A percentile compares a stretch with the other conserved stretches of the same genome.
These are phyloP conservation scores for Cyphomyrmex costatus DNA, from an alignment of 1,140 invertebrate genomes.

Conservation along the genomic window DNA sequence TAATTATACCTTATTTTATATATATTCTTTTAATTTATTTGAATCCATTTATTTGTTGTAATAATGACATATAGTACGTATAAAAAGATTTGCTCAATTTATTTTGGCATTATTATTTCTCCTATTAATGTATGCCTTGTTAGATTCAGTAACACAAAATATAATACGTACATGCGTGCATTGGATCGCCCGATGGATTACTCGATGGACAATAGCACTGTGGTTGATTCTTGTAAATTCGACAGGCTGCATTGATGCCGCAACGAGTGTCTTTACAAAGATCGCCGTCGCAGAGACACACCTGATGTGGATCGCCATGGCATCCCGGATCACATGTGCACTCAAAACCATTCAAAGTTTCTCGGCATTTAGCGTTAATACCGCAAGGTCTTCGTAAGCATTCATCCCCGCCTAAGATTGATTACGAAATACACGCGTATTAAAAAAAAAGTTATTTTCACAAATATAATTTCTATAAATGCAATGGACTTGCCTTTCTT, in stretches of 20 bases:
- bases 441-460: slow-evolving; percentile 7
- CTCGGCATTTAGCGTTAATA: slow-evolving; percentile 93
- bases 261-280: slow-evolving; percentile 91
- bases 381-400: slow-evolving; percentile 94
- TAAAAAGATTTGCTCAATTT: background rate
- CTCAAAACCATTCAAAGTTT: slow-evolving; percentile 90
- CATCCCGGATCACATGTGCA: slow-evolving; percentile 93
- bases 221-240: slow-evolving; percentile 89
- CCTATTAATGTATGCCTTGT: background rate
- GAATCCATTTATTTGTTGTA: background rate
- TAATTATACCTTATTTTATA: background rate
- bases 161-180: slow-evolving; percentile 92
- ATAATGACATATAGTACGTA: background rate
- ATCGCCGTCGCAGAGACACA: slow-evolving; percentile 92
- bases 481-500: slow-evolving; percentile 86
- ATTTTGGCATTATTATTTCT: background rate
- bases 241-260: slow-evolving; percentile 94
- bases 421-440: background rate
- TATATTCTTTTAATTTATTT: too few species aligned
- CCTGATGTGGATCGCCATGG: slow-evolving; percentile 92
- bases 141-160: background rate
- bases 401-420: slow-evolving; percentile 87
- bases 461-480: background rate
- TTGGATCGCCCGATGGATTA: slow-evolving; percentile 94
- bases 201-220: slow-evolving; percentile 94